Conservation (phyloP, 2,797 vertebrate genomes). For the Chanos chanos region DNA sequence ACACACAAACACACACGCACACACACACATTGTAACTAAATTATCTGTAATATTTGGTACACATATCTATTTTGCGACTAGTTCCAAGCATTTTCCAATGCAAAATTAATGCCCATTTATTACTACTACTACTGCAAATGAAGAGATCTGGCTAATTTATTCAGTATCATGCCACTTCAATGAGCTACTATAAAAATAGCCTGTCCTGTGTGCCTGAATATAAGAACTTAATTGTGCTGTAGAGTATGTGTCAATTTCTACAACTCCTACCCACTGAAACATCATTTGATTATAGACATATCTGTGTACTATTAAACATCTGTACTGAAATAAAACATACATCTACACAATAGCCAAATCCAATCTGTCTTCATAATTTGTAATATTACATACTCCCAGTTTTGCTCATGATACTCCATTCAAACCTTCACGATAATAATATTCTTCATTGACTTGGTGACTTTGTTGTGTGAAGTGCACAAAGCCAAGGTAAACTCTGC, state of each 20-base stretch:
- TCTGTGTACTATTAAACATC: too few species aligned
- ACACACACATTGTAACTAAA: background rate
- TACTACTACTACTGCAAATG: constrained; percentile 23
- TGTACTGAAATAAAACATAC: too few species aligned
- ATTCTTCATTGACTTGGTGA: constrained; percentile 32
- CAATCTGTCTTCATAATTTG: too few species aligned
- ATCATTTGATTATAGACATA: background rate
- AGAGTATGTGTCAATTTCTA: constrained; percentile 33
- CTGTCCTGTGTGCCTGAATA: constrained; percentile 36
- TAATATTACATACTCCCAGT: too few species aligned
- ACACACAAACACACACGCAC: background rate
- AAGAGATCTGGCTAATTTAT: constrained; percentile 50
- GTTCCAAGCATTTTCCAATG: constrained; percentile 16
- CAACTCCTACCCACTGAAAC: background rate
- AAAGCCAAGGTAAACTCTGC: constrained; percentile 64
- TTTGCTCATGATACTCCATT: background rate
- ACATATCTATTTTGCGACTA: background rate
- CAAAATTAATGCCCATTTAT: constrained; percentile 18
- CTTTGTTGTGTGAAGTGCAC: constrained; percentile 64
- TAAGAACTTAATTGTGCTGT: constrained; percentile 46
- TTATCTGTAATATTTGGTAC: background rate
- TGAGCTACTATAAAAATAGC: constrained; percentile 35
- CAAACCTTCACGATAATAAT: constrained; percentile 5
- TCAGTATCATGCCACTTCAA: constrained; percentile 36
- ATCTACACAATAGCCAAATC: too few species aligned